phyloP scores from a whole-genome alignment of 2,113 vertebrate genomes.

The Fukomys damarensis region DNA sequence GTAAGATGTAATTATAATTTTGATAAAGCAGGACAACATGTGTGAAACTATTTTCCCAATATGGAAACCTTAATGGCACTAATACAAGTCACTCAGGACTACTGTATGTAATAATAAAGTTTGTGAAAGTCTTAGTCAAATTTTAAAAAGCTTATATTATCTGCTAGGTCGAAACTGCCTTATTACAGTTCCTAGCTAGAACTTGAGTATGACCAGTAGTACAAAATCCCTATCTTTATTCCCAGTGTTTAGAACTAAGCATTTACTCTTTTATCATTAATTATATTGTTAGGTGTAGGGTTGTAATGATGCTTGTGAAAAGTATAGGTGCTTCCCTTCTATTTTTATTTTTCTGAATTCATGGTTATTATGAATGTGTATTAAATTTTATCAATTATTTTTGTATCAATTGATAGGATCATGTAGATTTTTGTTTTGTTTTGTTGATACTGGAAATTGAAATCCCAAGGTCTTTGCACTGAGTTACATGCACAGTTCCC shows the following conservation, averaged over 20 bases:
- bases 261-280: not conserved
- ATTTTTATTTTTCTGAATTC: not conserved
- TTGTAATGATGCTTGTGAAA: not conserved
- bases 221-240: not conserved
- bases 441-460: not conserved
- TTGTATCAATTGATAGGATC: not conserved
- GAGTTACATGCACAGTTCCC: not conserved
- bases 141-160: not conserved
- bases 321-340: not conserved
- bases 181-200: not conserved
- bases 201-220: not conserved
- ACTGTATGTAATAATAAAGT: not conserved
- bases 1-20: not conserved
- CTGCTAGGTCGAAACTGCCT: not conserved
- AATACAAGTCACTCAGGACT: not conserved
- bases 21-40: not conserved
- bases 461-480: not conserved
- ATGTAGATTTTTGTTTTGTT: not conserved
- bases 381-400: not conserved
- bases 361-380: not conserved
- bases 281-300: not conserved
- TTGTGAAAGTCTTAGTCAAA: not conserved
- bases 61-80: not conserved
- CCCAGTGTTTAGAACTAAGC: not conserved
- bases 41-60: not conserved